phyloP scores from a whole-genome alignment of 2,113 vertebrate genomes.

The Gallinago paraguaiae region DNA sequence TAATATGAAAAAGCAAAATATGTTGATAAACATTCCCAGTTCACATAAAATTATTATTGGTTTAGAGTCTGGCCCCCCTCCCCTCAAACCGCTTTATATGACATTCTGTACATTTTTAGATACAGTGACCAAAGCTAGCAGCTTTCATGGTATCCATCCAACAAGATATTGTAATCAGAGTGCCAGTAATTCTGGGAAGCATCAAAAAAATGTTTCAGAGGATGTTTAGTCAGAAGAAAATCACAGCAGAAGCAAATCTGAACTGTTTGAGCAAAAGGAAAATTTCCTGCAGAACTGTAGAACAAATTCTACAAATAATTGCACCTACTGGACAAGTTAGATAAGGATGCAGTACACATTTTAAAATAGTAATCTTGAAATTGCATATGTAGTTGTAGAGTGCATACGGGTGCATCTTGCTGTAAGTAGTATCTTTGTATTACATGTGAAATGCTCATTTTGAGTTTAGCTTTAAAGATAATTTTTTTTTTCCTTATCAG shows the following conservation, averaged over 20 bases:
- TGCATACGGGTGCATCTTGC: background rate
- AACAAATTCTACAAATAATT: slow-evolving; percentile 65
- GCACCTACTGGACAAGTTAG: slow-evolving; percentile 55
- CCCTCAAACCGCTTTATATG: background rate
- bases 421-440: background rate
- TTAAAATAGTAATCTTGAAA: slow-evolving; percentile 57
- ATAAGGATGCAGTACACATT: slow-evolving; percentile 51
- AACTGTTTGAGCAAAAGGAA: slow-evolving; percentile 31
- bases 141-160: slow-evolving; percentile 41
- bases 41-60: background rate
- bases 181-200: slow-evolving; percentile 31
- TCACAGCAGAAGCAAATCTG: slow-evolving; percentile 40
- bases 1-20: background rate
- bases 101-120: slow-evolving; percentile 20
- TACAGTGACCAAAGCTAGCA: background rate
- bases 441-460: background rate
- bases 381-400: slow-evolving; percentile 6
- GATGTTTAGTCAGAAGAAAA: slow-evolving; percentile 59
- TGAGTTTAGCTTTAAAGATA: slow-evolving; percentile 5
- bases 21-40: background rate
- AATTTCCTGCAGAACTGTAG: slow-evolving; percentile 52
- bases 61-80: background rate
- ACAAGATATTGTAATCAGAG: slow-evolving; percentile 43
- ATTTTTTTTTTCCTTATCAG: background rate
- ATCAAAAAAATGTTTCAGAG: slow-evolving; percentile 46